phyloP scores from a whole-genome alignment of 2,797 vertebrate genomes.

The Microtus obscurus region DNA sequence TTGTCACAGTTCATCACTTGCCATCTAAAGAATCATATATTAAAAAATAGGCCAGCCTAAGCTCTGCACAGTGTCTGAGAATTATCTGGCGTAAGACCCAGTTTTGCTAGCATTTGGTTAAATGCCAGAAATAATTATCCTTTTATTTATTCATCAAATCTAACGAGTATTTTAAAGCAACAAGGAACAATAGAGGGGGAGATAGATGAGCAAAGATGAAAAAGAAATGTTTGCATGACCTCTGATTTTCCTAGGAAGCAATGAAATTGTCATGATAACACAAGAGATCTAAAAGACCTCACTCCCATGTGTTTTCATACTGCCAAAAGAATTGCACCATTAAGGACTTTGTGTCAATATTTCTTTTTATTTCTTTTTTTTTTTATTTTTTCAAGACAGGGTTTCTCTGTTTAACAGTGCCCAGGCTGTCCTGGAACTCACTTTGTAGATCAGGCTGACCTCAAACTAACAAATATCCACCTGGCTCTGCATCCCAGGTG shows the following conservation, averaged over 20 bases:
- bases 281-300: not conserved
- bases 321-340: not conserved
- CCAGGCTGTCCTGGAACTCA: no score
- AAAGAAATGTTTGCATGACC: not conserved
- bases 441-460: no score
- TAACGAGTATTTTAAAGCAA: slow-evolving; percentile 26
- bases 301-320: not conserved
- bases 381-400: no score
- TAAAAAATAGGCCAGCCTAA: not conserved
- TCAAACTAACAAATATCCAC: no score
- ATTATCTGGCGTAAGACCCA: not conserved
- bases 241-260: not conserved
- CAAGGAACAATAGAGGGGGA: not conserved
- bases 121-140: slow-evolving; percentile 4
- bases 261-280: not conserved
- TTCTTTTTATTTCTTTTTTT: not conserved
- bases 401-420: no score
- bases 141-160: not conserved
- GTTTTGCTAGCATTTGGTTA: slow-evolving; percentile 1
- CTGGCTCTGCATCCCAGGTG: no score
- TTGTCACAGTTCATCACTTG: not conserved
- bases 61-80: not conserved
- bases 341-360: not conserved
- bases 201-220: not conserved
- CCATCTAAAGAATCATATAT: slow-evolving; percentile 10